Conservation (phyloP, 2,113 vertebrate species). For the Chaetura pelagica region DNA sequence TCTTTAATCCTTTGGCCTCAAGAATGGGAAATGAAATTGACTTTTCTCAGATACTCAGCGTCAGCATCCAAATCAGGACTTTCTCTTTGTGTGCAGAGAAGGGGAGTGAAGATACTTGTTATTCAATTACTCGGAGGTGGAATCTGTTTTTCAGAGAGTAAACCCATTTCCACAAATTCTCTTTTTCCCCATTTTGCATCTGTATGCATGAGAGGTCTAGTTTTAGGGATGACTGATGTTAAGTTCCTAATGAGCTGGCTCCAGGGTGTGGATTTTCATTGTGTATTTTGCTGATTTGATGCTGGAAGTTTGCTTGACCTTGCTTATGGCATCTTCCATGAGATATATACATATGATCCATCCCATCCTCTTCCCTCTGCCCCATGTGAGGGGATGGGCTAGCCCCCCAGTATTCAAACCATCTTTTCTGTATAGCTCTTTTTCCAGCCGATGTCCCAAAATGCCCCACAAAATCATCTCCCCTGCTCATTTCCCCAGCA, state of each 20-base stretch:
- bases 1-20: slow-evolving; percentile 1
- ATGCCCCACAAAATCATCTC: not conserved
- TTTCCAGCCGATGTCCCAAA: not conserved
- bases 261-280: not conserved
- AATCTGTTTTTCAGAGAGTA: not conserved
- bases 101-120: not conserved
- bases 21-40: slow-evolving; percentile 30
- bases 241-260: not conserved
- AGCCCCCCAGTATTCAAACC: not conserved
- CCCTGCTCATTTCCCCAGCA: not conserved
- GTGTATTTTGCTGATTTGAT: not conserved
- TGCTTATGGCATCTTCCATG: not conserved
- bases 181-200: not conserved
- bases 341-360: not conserved
- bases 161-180: not conserved
- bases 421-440: not conserved
- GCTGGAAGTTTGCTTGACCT: not conserved
- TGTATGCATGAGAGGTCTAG: not conserved
- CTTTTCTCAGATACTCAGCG: not conserved
- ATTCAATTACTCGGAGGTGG: not conserved
- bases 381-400: not conserved
- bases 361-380: not conserved
- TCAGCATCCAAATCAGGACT: not conserved
- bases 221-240: slow-evolving; percentile 3
- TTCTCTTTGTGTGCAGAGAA: not conserved